These are phyloP conservation scores for Chaenocephalus aceratus DNA, from an alignment of 2,113 vertebrate genomes.

Conservation along the genomic window DNA sequence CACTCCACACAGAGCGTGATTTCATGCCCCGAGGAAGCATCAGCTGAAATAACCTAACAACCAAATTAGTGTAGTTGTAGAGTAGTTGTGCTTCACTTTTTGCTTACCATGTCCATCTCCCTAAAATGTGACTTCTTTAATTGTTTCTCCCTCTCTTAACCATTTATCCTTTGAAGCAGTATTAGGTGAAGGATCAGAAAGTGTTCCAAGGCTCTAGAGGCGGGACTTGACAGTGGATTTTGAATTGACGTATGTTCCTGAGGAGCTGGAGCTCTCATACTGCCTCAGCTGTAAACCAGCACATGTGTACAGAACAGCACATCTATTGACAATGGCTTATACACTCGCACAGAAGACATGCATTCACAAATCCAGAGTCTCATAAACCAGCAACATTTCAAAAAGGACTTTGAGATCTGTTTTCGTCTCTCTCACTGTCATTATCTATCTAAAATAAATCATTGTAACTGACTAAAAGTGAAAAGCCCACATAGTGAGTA, in stretches of 20 bases:
- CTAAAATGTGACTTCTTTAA: neutral
- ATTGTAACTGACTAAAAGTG: too few relatives aligned
- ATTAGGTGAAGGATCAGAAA: slow-evolving; percentile 14
- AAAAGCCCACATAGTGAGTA: neutral
- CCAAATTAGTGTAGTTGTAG: too few relatives aligned
- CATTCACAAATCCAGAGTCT: neutral
- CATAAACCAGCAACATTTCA: neutral
- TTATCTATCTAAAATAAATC: too few relatives aligned
- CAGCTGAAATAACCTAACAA: neutral
- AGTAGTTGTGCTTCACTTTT: neutral
- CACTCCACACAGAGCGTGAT: slow-evolving; percentile 21
- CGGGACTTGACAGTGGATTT: neutral
- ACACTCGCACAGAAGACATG: too few relatives aligned
- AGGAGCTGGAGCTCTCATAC: neutral
- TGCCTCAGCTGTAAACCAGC: neutral
- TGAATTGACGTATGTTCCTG: neutral
- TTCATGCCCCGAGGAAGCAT: neutral
- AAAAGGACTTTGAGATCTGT: neutral
- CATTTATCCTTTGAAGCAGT: neutral
- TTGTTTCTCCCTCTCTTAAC: neutral
- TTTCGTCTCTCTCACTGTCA: neutral
- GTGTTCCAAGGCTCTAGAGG: neutral
- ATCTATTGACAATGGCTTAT: neutral
- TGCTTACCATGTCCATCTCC: slow-evolving; percentile 13
- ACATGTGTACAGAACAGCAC: neutral